Conservation (phyloP, 37 sponge, comb jelly and placozoan species). For the Corticium candelabrum region DNA sequence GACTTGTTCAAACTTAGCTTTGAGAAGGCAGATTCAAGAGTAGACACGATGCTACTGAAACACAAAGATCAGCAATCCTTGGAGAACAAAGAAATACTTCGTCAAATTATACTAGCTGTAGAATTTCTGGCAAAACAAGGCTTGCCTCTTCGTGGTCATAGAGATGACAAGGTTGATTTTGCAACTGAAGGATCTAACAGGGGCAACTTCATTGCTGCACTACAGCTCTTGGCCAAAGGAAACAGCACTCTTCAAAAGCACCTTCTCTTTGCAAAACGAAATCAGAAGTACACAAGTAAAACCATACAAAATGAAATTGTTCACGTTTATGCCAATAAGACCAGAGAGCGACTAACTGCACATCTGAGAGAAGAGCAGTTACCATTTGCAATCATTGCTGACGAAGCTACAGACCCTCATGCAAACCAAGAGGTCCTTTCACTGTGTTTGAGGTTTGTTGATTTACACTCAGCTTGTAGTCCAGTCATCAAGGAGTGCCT, state of each 20-base stretch:
- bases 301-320: conserved; percentile 29
- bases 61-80: conserved; percentile 17
- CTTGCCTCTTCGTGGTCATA: conserved; percentile 28
- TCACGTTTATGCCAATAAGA: conserved; percentile 24
- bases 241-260: conserved; percentile 18
- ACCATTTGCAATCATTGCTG: conserved; percentile 24
- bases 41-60: conserved; percentile 15
- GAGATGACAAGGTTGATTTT: conserved; percentile 16
- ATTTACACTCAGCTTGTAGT: conserved; percentile 12
- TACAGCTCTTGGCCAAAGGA: conserved; percentile 18
- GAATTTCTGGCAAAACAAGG: conserved; percentile 31
- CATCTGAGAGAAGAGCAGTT: conserved; percentile 10
- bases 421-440: conserved; percentile 22
- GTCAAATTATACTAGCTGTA: conserved; percentile 23
- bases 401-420: conserved; percentile 26
- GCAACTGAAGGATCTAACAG: conserved; percentile 15
- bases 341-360: conserved; percentile 12
- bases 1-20: no score
- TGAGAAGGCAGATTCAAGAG: not conserved
- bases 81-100: conserved; percentile 23
- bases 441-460: conserved; percentile 34
- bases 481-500: conserved; percentile 39
- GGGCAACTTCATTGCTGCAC: conserved; percentile 20
- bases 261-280: conserved; percentile 16
- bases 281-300: conserved; percentile 29